These are phyloP conservation scores for Archegozetes longisetosus DNA, from an alignment of 1,140 invertebrate genomes.

Conservation along the genomic window DNA sequence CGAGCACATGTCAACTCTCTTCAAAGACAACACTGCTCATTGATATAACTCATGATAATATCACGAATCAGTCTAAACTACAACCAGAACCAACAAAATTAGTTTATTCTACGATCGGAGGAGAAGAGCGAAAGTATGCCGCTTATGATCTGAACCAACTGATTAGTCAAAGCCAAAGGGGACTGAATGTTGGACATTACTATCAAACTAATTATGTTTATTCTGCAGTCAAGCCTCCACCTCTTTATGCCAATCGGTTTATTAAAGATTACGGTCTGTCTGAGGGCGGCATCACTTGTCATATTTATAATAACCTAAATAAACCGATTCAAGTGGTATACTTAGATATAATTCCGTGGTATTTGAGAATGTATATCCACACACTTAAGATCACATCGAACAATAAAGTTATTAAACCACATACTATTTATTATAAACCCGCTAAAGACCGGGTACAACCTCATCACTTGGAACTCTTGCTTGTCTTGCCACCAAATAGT, in stretches of 20 bases:
- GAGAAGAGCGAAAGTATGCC: constrained; percentile 6
- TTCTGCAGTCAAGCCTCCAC: constrained; percentile 42
- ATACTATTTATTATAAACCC: constrained; percentile 52
- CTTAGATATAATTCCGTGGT: constrained; percentile 63
- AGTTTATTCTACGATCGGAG: neutral
- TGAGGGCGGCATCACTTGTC: constrained; percentile 50
- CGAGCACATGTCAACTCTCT: constrained; percentile 58
- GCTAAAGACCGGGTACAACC: constrained; percentile 63
- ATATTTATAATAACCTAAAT: constrained; percentile 29
- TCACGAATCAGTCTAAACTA: constrained; percentile 19
- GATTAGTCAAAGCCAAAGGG: neutral
- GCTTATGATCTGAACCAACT: constrained; percentile 17
- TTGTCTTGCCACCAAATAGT: constrained; percentile 59
- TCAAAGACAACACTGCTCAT: constrained; percentile 59
- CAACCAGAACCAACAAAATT: constrained; percentile 3
- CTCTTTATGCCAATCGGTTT: constrained; percentile 59
- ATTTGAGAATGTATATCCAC: constrained; percentile 76
- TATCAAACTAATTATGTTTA: constrained; percentile 33
- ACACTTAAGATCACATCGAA: constrained; percentile 52
- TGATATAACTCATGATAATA: constrained; percentile 45
- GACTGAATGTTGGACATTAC: constrained; percentile 47
- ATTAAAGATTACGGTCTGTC: constrained; percentile 52
- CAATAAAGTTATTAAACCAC: constrained; percentile 37
- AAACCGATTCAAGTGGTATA: constrained; percentile 32
- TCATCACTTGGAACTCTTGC: constrained; percentile 73